These are phyloP conservation scores for Xiphorhynchus erythropygius DNA, from an alignment of 2,797 vertebrate species.

Conservation along the genomic window DNA sequence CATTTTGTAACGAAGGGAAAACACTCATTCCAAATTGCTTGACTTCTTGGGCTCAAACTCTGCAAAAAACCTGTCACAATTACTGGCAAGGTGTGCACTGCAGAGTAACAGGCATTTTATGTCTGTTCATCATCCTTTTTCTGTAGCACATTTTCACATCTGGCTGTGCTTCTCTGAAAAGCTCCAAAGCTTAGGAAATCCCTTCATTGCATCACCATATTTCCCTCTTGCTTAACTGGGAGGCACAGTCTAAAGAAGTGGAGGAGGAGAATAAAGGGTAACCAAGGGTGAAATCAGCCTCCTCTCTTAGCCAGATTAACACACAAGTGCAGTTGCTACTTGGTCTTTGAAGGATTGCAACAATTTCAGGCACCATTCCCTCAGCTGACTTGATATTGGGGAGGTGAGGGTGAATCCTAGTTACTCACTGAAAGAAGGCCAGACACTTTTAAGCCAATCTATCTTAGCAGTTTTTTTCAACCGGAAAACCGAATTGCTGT, in stretches of 20 bases:
- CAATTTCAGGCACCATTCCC: background rate
- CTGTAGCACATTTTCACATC: background rate
- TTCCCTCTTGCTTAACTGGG: background rate
- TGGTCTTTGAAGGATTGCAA: background rate
- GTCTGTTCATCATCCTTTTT: background rate
- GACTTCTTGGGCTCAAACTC: background rate
- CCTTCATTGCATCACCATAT: background rate
- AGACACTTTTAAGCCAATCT: background rate
- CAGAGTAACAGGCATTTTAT: background rate
- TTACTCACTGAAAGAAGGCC: background rate
- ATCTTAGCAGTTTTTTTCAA: background rate
- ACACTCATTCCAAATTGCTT: background rate
- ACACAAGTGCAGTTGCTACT: rapidly evolving
- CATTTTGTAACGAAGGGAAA: background rate
- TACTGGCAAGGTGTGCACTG: background rate
- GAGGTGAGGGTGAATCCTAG: background rate
- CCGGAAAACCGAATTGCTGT: background rate
- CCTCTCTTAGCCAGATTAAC: background rate
- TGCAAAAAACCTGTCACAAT: background rate
- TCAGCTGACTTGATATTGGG: background rate
- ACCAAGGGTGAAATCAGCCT: background rate
- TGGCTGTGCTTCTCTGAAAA: background rate
- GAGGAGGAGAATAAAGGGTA: background rate
- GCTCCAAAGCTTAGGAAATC: background rate
- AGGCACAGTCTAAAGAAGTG: background rate